A percentile compares a stretch with the other conserved stretches of the same genome.
These are phyloP conservation scores for Therioaphis trifolii DNA, from an alignment of 2,888 invertebrate genomes.

Conservation along the genomic window DNA sequence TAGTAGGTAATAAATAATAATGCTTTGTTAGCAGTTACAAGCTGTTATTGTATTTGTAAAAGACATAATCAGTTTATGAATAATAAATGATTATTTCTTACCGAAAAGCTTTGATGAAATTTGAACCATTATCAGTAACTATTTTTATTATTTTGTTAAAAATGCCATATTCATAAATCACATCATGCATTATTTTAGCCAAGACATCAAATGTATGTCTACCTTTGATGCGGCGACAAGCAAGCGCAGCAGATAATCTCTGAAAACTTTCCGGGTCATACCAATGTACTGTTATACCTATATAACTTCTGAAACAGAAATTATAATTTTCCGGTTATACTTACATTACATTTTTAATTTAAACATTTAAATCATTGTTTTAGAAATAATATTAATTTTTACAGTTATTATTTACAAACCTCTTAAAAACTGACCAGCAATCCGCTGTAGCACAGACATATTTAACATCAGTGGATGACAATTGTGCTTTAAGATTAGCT, in stretches of 20 bases:
- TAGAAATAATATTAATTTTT: not conserved
- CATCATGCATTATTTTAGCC: not conserved
- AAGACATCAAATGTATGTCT: slow-evolving; percentile 19
- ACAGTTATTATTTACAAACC: not conserved
- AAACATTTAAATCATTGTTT: no score
- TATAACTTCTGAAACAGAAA: not conserved
- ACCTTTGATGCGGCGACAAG: not conserved
- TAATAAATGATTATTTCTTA: slow-evolving; percentile 1
- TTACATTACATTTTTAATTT: no score
- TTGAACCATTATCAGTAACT: slow-evolving; percentile 20
- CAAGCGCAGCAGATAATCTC: not conserved
- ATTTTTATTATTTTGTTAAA: slow-evolving; percentile 1
- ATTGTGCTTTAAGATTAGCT: not conserved
- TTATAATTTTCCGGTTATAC: no score
- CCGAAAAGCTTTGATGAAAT: not conserved
- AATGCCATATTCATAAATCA: not conserved
- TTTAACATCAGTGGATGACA: not conserved
- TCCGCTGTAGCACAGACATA: slow-evolving; percentile 14
- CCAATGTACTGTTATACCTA: not conserved
- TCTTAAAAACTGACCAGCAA: slow-evolving; percentile 19
- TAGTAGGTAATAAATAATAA: no score
- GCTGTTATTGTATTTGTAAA: no score
- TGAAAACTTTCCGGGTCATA: not conserved
- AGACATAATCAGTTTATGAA: not conserved
- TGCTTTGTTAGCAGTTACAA: no score